Evolutionary conservation across 2,113 vertebrate genomes (phyloP), one percentile per base, ranked within the genome.

Genomic region (Acanthochromis polyacanthus): DNA sequence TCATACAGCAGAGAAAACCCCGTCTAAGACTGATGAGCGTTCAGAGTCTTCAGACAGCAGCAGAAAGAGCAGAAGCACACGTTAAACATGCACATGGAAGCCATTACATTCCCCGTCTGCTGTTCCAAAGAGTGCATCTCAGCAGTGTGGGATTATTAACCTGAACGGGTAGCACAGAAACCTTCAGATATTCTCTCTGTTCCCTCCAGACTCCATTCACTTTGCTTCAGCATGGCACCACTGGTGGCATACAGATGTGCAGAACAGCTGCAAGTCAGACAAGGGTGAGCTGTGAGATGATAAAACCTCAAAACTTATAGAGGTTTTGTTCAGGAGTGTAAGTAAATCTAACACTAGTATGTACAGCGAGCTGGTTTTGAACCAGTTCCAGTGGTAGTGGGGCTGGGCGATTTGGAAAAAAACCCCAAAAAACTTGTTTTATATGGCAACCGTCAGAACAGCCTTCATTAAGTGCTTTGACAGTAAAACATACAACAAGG

Each of bases 221-320:
- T 56, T 30, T 28, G 59, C 79, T 84, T 71, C 76, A 48, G 57
- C 45, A 53, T 56, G 60, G 28, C 20, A 22, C 40, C 25, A 58
- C 72, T 62, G 64, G 69, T 84, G 75, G 83, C 72, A 83, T 82
- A 88, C 88, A 90, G 79, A 93, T 92, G 85, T 86, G 63, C 17
- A 46, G 57, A 1, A 16, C 40, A 75, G 57, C 75, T 82, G 81
- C 64, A 58, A 77, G 77, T 83, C 75, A 71, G 56, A 71, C 45
- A 64, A 45, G 50, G 71, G 71, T 79, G 61, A 83, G 40, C 46
- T 45, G 64, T 43, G 57, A 74, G 38, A 32, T 16, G 51, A 72
- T 45, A 46, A 20, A 68, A 71, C 20, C 12, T 60, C 45, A 43
- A 28, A 46, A 28, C 17, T 23, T 40, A 32, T 36, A 10, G 3